Evolutionary conservation across 2,113 vertebrate species (phyloP).

Genomic region (Marmota flaviventris): DNA sequence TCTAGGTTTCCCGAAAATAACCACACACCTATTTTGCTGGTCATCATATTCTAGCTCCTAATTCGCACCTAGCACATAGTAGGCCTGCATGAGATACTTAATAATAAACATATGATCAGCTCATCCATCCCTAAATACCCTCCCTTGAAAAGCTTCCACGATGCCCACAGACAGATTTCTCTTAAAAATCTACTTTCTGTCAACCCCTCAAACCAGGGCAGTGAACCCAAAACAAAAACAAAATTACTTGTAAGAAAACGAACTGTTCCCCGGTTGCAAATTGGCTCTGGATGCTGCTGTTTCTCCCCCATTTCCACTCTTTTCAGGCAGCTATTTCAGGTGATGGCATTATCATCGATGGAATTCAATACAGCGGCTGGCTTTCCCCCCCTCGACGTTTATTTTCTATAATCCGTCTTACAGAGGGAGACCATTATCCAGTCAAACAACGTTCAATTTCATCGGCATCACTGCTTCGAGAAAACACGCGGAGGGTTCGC

Average conservation of each 20-base stretch:
- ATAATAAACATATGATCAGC: neutral
- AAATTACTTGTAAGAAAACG: constrained; percentile 75
- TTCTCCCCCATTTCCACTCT: constrained; percentile 70
- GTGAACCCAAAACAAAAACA: constrained; percentile 62
- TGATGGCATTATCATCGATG: constrained; percentile 67
- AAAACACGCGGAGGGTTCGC: constrained; percentile 77
- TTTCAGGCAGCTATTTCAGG: constrained; percentile 76
- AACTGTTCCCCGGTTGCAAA: constrained; percentile 67
- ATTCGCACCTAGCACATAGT: neutral
- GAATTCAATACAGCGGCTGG: constrained; percentile 77
- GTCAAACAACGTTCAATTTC: constrained; percentile 86
- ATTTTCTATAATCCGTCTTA: constrained; percentile 86
- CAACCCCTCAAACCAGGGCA: constrained; percentile 53
- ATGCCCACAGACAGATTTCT: constrained; percentile 1
- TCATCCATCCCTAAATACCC: neutral
- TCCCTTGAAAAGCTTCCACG: neutral
- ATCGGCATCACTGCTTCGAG: constrained; percentile 81
- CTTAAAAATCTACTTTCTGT: constrained; percentile 47
- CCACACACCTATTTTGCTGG: neutral
- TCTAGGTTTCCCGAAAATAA: neutral
- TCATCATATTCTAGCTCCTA: neutral
- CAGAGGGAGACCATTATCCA: constrained; percentile 84
- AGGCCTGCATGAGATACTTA: constrained; percentile 1
- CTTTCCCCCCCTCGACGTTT: constrained; percentile 75
- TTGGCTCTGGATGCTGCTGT: constrained; percentile 51